Base-by-base conservation (phyloP, 2,113 vertebrate species). In the Crypturellus undulatus region DNA sequence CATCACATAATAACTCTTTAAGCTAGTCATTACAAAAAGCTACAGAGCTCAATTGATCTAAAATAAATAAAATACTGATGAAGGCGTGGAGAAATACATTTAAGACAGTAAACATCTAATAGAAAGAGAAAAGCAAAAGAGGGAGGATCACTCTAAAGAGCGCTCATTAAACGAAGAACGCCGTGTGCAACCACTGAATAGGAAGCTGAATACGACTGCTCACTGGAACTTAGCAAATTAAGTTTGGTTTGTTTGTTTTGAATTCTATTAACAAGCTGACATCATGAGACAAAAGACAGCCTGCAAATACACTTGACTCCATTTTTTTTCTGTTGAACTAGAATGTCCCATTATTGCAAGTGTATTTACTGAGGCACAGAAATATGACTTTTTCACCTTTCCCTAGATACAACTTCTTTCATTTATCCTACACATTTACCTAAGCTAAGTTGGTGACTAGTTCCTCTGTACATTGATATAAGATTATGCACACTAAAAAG, bases 171-270 rank as follows among this genome's bases (percentile, higher is more conserved):
- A 91, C 24, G 18, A 92, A 93, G 94, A 91, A 94, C 77, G 73
- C 20, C 54, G 82, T 77, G 59, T 79, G 49, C 3, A 1, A 49
- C 87, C 84, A 76, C 70, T 89, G 75, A 81, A 21, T 54, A 87
- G 58, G n/a, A 89, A 92, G 63, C 42, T 93, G 81, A 96, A 93
- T 82, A 64, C n/a, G 78, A 24, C 81, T 43, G 89, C 91, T 94
- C 87, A 94, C 30, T 87, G 59, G 70, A 93, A 56, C 92, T 69
- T 87, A 52, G 84, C 58, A 93, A 89, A 94, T 45, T 69, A 68
- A 89, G 11, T 91, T 82, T 92, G 80, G 45, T 67, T 42, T 70
- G 34, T 93, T 87, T 80, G 71, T 84, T 87, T 62, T 60, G 68
- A 84, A 87, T 87, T 87, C 91, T 84, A 87, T 94, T 91, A 89